Percentiles rank a stretch among this genome's conserved stretches.
Evolutionary conservation across 1,140 invertebrate genomes (phyloP).

Genomic region (Brachionus rubens): DNA sequence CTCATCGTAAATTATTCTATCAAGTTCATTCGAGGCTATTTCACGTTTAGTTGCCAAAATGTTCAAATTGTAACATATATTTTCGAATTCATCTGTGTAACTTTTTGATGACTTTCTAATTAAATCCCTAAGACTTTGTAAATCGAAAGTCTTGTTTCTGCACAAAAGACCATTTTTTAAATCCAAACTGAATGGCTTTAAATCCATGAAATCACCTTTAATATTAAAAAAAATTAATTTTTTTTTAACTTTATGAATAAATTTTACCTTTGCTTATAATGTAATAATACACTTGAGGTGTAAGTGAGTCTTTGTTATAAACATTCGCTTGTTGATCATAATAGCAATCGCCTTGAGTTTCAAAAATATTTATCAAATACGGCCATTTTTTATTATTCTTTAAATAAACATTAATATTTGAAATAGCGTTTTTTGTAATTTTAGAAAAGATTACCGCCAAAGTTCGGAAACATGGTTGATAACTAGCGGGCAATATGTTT

Average conservation of each 20-base stretch:
- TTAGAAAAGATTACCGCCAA: not conserved
- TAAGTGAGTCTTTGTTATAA: not conserved
- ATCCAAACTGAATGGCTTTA: constrained; percentile 7
- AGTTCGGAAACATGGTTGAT: constrained; percentile 13
- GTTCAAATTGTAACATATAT: constrained; percentile 18
- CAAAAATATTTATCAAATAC: not conserved
- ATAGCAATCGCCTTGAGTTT: not conserved
- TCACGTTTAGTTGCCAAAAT: not conserved
- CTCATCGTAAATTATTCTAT: not conserved
- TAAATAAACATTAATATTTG: not conserved
- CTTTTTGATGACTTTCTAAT: not conserved
- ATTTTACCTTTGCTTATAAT: not conserved
- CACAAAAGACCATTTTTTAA: not conserved
- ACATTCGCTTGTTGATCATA: not conserved
- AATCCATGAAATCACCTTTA: not conserved
- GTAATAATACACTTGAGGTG: not conserved
- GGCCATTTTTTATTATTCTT: constrained; percentile 35
- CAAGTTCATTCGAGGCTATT: not conserved
- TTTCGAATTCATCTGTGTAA: constrained; percentile 7
- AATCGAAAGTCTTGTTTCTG: not conserved
- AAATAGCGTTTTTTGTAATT: not conserved
- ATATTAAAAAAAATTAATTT: not conserved
- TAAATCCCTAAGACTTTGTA: not conserved
- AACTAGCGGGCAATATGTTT: not conserved
- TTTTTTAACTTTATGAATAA: not conserved